Conservation (phyloP, 2,888 invertebrate genomes). For the Eupsilia transversa region DNA sequence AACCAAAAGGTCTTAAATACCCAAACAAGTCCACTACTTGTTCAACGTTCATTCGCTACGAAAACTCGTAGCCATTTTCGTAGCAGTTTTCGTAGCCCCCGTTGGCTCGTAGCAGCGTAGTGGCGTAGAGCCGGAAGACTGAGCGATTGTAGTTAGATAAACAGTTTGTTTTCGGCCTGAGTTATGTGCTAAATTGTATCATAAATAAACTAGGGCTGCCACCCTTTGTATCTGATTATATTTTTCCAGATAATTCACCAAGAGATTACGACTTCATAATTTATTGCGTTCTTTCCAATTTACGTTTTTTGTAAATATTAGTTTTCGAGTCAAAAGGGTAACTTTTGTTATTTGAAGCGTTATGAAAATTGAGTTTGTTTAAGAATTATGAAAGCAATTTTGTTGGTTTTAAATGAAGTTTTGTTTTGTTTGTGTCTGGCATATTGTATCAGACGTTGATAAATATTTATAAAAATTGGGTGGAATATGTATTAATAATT, state of each 20-base stretch:
- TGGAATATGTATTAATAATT: neutral
- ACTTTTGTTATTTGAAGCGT: slow-evolving; percentile 31
- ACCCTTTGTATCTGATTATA: slow-evolving; percentile 66
- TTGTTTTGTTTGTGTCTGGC: slow-evolving; percentile 27
- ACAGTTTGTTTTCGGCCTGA: slow-evolving; percentile 73
- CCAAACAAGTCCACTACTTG: neutral
- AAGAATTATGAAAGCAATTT: slow-evolving; percentile 27
- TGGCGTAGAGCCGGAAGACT: slow-evolving; percentile 67
- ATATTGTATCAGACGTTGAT: slow-evolving; percentile 12
- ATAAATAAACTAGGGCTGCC: slow-evolving; percentile 64
- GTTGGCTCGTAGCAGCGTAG: slow-evolving; percentile 56
- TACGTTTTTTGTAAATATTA: slow-evolving; percentile 47
- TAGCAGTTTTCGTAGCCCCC: slow-evolving; percentile 59
- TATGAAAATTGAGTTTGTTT: slow-evolving; percentile 42
- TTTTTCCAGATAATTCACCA: slow-evolving; percentile 62
- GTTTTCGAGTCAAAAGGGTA: slow-evolving; percentile 43
- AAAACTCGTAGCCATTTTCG: slow-evolving; percentile 42
- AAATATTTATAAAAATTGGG: neutral
- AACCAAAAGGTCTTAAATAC: slow-evolving; percentile 7
- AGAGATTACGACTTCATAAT: slow-evolving; percentile 59
- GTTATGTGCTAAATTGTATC: slow-evolving; percentile 70
- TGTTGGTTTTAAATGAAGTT: slow-evolving; percentile 14
- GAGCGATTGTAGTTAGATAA: slow-evolving; percentile 72
- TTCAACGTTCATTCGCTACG: slow-evolving; percentile 24
- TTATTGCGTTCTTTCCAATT: slow-evolving; percentile 55